Percentiles rank a stretch among this genome's conserved stretches.
Evolutionary conservation across 2,888 invertebrate genomes (phyloP).

Genomic region (Amiota mariae): DNA sequence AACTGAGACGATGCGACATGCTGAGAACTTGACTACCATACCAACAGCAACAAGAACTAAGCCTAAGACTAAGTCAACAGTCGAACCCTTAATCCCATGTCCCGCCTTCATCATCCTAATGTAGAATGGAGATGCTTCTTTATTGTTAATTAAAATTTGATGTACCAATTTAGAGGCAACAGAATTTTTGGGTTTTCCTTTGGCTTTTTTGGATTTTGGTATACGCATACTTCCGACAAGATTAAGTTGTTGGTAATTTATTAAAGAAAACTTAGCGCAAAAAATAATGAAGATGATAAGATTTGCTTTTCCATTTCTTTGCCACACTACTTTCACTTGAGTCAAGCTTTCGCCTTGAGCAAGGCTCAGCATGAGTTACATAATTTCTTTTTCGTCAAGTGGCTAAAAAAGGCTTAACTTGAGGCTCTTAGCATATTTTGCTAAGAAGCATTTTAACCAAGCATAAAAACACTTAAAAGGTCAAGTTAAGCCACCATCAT

Average conservation of each 20-base stretch:
- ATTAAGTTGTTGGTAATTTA: constrained; percentile 25
- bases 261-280: constrained; percentile 16
- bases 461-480: too few species aligned
- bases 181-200: not conserved
- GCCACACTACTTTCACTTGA: not conserved
- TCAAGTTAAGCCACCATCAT: too few species aligned
- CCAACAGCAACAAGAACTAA: not conserved
- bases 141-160: constrained; percentile 30
- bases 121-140: too few species aligned
- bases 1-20: not conserved
- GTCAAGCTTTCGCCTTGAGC: not conserved
- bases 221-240: constrained; percentile 4
- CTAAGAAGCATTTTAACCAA: too few species aligned
- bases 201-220: not conserved
- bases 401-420: too few species aligned
- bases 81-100: not conserved
- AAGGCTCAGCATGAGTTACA: not conserved
- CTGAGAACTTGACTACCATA: too few species aligned
- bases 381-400: too few species aligned
- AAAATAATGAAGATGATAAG: constrained; percentile 18
- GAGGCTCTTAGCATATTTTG: too few species aligned
- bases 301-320: constrained; percentile 4
- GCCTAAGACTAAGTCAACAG: constrained; percentile 8
- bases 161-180: constrained; percentile 9
- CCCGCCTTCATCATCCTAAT: too few species aligned